These are phyloP conservation scores for Pluvianellus socialis DNA, from an alignment of 2,113 vertebrate genomes.

Conservation along the genomic window DNA sequence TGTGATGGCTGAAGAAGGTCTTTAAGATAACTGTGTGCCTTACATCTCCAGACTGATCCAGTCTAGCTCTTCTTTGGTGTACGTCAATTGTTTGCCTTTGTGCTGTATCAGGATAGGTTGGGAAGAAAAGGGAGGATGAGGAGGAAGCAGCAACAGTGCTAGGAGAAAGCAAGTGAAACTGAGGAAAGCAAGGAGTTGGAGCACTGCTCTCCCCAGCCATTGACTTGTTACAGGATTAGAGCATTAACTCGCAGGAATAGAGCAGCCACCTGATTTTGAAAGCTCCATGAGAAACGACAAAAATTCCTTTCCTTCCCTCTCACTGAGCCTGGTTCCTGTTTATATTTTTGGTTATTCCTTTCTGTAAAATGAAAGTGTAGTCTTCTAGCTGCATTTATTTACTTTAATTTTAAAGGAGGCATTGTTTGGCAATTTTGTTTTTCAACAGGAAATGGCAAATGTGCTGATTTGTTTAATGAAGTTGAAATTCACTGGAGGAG, in stretches of 20 bases:
- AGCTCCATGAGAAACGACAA: not conserved
- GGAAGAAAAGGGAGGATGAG: not conserved
- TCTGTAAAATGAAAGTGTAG: not conserved
- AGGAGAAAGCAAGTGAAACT: not conserved
- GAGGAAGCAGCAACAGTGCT: not conserved
- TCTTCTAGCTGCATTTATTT: constrained; percentile 21
- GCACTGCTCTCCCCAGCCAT: not conserved
- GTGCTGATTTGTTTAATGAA: constrained; percentile 41
- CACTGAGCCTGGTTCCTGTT: not conserved
- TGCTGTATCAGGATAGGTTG: not conserved
- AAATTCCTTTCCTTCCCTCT: not conserved
- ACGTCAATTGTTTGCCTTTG: not conserved
- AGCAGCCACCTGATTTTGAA: not conserved
- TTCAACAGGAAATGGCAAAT: constrained; percentile 51
- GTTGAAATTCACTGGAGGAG: constrained; percentile 2
- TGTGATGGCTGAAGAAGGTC: not conserved
- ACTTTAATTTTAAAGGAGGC: not conserved
- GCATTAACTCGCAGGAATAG: not conserved
- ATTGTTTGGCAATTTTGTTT: constrained; percentile 23
- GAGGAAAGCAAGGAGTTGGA: not conserved
- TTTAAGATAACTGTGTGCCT: not conserved
- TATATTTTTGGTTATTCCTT: not conserved
- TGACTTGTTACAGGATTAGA: not conserved
- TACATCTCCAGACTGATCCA: not conserved
- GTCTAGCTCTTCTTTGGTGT: not conserved